These are phyloP conservation scores for Rhagonycha fulva DNA, from an alignment of 2,888 invertebrate genomes.

Conservation along the genomic window DNA sequence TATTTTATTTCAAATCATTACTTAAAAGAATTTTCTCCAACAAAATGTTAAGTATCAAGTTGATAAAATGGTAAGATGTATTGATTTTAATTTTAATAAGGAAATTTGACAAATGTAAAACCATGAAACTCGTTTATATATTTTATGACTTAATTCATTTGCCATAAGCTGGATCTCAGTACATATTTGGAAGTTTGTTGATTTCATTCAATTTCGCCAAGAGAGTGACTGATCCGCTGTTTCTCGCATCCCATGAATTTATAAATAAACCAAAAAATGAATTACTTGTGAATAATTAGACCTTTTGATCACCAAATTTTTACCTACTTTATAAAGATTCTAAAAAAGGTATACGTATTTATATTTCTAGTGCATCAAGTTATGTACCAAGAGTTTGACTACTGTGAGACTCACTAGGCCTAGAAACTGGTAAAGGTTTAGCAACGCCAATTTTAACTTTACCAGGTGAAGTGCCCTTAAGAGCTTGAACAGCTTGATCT, in stretches of 20 bases:
- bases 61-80: no score
- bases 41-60: no score
- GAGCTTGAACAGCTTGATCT: slow-evolving; percentile 93
- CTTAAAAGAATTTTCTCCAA: no score
- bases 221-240: neutral
- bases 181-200: neutral
- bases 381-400: slow-evolving; percentile 33
- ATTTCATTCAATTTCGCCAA: neutral
- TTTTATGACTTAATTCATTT: neutral
- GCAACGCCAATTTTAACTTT: slow-evolving; percentile 90
- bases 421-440: slow-evolving; percentile 65
- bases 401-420: slow-evolving; percentile 33
- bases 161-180: no score
- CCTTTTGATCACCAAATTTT: neutral
- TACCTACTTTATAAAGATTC: neutral
- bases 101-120: no score
- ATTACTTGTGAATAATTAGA: neutral
- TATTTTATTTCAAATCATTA: no score
- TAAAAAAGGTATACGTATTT: neutral
- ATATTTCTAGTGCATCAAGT: neutral
- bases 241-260: neutral
- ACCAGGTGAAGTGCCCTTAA: slow-evolving; percentile 93
- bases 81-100: no score
- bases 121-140: neutral
- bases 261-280: neutral